These are phyloP conservation scores for Gadopsis marmoratus DNA, from an alignment of 2,797 vertebrate genomes.

Conservation along the genomic window DNA sequence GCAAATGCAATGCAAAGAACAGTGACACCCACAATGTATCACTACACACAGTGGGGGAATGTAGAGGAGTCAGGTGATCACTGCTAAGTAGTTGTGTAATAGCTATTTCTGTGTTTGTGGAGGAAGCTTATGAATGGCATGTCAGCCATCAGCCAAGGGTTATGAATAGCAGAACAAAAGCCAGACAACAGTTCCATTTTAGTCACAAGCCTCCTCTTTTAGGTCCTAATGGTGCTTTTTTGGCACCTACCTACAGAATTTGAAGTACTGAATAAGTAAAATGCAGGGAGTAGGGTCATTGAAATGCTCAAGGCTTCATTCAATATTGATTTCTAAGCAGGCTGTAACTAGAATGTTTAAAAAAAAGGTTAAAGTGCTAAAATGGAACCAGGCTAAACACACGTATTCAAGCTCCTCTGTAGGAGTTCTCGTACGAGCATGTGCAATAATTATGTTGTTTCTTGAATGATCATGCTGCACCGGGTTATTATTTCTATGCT, in stretches of 20 bases:
- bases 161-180: constrained; percentile 55
- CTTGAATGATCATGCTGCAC: constrained; percentile 73
- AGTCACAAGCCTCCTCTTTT: constrained; percentile 51
- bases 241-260: constrained; percentile 30
- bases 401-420: constrained; percentile 71
- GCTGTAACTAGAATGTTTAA: not conserved
- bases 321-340: constrained; percentile 19
- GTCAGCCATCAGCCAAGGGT: constrained; percentile 53
- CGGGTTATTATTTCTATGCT: constrained; percentile 63
- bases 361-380: constrained; percentile 44
- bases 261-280: constrained; percentile 13
- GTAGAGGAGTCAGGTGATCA: constrained; percentile 60
- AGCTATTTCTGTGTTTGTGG: constrained; percentile 53
- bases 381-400: constrained; percentile 74
- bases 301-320: constrained; percentile 1
- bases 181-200: constrained; percentile 66
- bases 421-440: constrained; percentile 80
- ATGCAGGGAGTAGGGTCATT: not conserved
- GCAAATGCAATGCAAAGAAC: constrained; percentile 80
- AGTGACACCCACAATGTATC: constrained; percentile 64
- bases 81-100: constrained; percentile 53
- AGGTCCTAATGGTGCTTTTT: constrained; percentile 16
- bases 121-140: constrained; percentile 59
- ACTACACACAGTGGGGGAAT: constrained; percentile 69
- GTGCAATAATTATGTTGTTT: constrained; percentile 84